Percentiles rank a stretch among this genome's conserved stretches.
These are phyloP conservation scores for Boloria selene DNA, from an alignment of 2,888 invertebrate species.

Conservation along the genomic window DNA sequence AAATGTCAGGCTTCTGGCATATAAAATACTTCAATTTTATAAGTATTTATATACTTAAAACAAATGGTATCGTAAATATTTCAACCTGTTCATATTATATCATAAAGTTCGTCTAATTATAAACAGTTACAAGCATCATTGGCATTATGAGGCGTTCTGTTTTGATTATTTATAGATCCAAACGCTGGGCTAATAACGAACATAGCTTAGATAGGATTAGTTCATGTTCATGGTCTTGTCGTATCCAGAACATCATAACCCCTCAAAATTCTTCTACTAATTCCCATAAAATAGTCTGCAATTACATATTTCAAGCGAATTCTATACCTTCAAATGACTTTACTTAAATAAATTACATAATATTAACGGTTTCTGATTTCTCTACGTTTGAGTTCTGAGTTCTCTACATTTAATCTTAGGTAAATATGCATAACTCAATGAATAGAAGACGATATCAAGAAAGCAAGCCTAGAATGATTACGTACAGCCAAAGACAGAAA, in stretches of 20 bases:
- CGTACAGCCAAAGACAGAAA: too few species aligned
- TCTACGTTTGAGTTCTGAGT: too few species aligned
- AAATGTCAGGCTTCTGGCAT: constrained; percentile 1
- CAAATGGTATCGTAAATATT: constrained; percentile 28
- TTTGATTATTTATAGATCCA: constrained; percentile 29
- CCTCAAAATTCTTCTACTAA: background rate
- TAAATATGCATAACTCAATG: too few species aligned
- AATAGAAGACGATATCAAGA: too few species aligned
- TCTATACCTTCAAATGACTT: too few species aligned
- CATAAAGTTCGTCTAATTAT: constrained; percentile 32
- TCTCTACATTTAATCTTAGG: too few species aligned
- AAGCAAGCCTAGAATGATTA: too few species aligned
- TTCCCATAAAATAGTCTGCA: background rate
- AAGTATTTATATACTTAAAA: constrained; percentile 11
- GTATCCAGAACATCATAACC: background rate
- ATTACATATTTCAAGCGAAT: background rate
- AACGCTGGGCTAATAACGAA: constrained; percentile 21
- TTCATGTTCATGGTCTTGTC: constrained; percentile 23
- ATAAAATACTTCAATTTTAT: background rate
- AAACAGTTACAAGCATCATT: constrained; percentile 28
- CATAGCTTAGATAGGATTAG: constrained; percentile 18
- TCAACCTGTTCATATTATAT: constrained; percentile 20
- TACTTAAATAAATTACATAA: too few species aligned
- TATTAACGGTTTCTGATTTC: too few species aligned
- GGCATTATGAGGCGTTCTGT: constrained; percentile 27